Conservation (phyloP, 2,113 vertebrate genomes). For the Hiodon alosoides region DNA sequence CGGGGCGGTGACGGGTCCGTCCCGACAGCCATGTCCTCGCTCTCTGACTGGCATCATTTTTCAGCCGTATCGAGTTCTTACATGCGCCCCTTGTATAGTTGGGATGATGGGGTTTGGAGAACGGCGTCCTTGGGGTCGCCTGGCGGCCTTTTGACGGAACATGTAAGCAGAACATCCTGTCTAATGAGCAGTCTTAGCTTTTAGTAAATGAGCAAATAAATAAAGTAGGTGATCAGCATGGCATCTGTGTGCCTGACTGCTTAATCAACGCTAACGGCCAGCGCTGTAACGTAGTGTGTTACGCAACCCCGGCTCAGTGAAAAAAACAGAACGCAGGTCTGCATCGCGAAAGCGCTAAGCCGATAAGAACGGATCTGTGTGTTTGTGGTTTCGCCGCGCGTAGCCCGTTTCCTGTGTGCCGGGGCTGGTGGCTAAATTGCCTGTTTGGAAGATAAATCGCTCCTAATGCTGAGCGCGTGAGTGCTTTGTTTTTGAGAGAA, state of each 20-base stretch:
- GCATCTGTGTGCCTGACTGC: neutral
- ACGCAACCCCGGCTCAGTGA: neutral
- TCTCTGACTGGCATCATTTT: no score
- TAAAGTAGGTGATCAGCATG: neutral
- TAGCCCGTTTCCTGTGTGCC: neutral
- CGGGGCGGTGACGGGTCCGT: no score
- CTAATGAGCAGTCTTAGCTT: neutral
- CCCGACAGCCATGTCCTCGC: no score
- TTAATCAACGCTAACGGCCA: neutral
- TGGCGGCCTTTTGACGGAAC: neutral
- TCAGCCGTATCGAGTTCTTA: no score
- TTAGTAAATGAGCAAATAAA: neutral
- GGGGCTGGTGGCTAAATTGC: neutral
- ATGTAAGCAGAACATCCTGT: neutral
- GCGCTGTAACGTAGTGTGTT: constrained; percentile 1
- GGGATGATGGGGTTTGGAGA: no score
- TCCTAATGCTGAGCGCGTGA: constrained; percentile 31
- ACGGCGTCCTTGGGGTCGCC: no score
- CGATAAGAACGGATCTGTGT: constrained; percentile 4
- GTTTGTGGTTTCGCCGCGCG: neutral
- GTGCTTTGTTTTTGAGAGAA: constrained; percentile 43
- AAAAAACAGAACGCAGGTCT: no score
- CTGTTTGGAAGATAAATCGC: neutral
- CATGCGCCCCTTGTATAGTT: no score
- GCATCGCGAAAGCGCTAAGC: neutral